Base-by-base conservation (phyloP, 2,113 vertebrate genomes). In the Centropristis striata region DNA sequence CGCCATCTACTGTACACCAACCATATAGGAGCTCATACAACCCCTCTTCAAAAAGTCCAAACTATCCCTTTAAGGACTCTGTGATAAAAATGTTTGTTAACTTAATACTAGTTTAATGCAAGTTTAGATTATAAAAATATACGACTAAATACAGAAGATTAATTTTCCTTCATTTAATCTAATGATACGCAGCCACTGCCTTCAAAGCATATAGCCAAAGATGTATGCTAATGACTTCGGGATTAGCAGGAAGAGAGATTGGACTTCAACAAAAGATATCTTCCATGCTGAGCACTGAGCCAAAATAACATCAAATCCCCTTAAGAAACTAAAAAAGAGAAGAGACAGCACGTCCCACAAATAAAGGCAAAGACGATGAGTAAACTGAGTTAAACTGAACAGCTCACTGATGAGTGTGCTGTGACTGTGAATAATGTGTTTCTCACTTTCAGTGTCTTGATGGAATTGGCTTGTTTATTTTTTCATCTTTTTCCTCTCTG, bases 121-220 rank as follows among this genome's bases (percentile, higher is more conserved):
- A 21, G 63, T 71, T 73, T 61, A 66, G 77, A 80, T 69, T 79
- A 78, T 55, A 3, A 55, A n/a, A 44, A 65, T 44, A 71, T 41
- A 71, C 32, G 39, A 39, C 11, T 64, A 63, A 64, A 9, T 46
- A 47, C n/a, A 64, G 54, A 74, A 60, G 66, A 75, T 75, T 11
- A 3, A 23, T 70, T 71, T 81, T 28, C 51, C 8, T 47, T 65
- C 0, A 9, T 71, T 75, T 57, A 66, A 78, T 81, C 53, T 44
- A 27, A 68, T 63, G 41, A 39, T 53, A 59, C 25, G 69, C 65
- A 82, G 63, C 57, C 50, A 66, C 83, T 72, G 78, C 68, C 86
- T 90, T 85, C 57, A 78, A 81, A 78, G 58, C 76, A 87, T 54
- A 44, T 76, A 87, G 84, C 89, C 88, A 87, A 85, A 92, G 61